Evolutionary conservation across 2,797 vertebrate genomes (phyloP), one percentile per base, ranked within the genome.

Genomic region (Lepilemur septentrionalis): DNA sequence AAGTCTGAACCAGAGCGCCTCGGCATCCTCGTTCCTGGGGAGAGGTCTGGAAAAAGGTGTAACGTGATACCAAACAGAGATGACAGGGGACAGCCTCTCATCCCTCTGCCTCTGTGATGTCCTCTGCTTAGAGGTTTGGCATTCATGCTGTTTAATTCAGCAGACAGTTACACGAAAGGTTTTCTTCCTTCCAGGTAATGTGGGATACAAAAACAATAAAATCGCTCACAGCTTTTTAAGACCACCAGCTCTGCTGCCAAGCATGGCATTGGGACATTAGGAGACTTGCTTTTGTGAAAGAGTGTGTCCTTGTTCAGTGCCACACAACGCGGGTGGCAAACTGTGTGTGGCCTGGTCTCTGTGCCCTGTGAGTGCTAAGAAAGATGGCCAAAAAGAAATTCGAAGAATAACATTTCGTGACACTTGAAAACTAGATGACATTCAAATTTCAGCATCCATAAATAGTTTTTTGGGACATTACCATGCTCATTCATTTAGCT

Each of bases 1-100:
- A 0, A 4, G 13, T 25, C 35, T 5, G 7, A 5, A 2, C 84
- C 84, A 4, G 0, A 1, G 61, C 1, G 0, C 18, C 59, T n/a
- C 1, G 4, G 86, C 12, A 1, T 30, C 84, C n/a, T 23, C 12
- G 2, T 4, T 32, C 57, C 9, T 3, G 4, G 7, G 11, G 38
- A 50, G 22, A 35, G 43, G 30, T 75, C 65, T 55, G 15, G n/a
- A 72, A 55, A 48, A 20, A 43, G 70, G 38, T 15, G 0, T 28
- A 4, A 6, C 14, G 23, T 5, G 12, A 13, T 7, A 20, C 41
- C 65, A 13, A 9, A 22, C 90, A 57, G 41, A 57, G 61, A 32
- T 4, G 35, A 50, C 55, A 4, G 2, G 35, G 63, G 41, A 17
- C 91, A 63, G 11, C 65, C n/a, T 69, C 50, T 22, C 43, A 7